Base-by-base conservation (phyloP, 2,888 invertebrate genomes). In the Synanthedon tipuliformis region DNA sequence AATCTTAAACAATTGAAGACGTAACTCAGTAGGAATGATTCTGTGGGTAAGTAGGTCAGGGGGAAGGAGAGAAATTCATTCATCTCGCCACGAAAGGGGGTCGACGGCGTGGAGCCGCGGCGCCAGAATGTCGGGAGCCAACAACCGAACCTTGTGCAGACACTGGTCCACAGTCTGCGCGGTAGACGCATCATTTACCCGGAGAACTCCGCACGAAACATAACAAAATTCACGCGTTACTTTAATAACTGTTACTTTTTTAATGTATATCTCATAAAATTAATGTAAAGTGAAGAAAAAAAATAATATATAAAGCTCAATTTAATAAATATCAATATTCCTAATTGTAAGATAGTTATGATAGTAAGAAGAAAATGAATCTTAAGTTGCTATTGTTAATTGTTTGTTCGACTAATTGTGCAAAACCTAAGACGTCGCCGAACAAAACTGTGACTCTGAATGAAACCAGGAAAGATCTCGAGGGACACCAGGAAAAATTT, bases 381-480 rank as follows among this genome's bases (percentile, higher is more conserved):
- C 23, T 23, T 8, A 41, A 27, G 27, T 52, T 48, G 13, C 13
- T 41, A 27, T 10, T 52, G 45, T 45, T 52, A n/a, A 27, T 52
- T 18, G 27, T 52, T 45, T 52, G n/a, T 27, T 45, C 41, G 18
- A 48, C 41, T 13, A 11, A 51, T 8, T 51, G 54, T 48, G 54
- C 41, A 41, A 54, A 53, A 50, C 50, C 40, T 15, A 51, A 52
- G 10, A 50, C 15, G 4, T 16, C 41, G n/a, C 13, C 51, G 3
- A 52, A 45, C 18, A 51, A 56, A 15, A 49, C 55, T 3, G 40
- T 50, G 1, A 48, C 50, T 1, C 61, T 68, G n/a, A 71, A 67
- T n/a, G 66, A 66, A 48, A 76, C 81, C 18, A 75, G 74, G 59
- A 81, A 80, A 54, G 73, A 66, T 16, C 58, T 77, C 11, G 76